Base-by-base conservation (phyloP, 2,888 invertebrate genomes). In the Magallana nippona region DNA sequence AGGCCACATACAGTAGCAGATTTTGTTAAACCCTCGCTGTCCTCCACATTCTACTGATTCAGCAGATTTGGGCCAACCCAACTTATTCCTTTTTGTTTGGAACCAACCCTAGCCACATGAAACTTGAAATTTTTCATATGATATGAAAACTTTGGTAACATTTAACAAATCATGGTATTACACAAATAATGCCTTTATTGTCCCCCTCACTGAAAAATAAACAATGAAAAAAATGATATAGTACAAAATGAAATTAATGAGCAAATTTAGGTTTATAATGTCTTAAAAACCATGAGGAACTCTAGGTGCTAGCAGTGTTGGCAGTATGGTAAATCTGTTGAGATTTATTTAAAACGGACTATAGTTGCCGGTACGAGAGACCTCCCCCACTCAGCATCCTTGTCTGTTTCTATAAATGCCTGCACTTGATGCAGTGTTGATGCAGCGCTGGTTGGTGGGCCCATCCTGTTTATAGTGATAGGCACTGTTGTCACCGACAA, bases 1-100 rank as follows among this genome's bases (percentile, higher is more conserved):
- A 71, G 71, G 71, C 71, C 71, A 71, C 71, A 71, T 71, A 71
- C 71, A 71, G 71, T 71, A 71, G 17, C 71, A 63, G 19, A 71
- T 22, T 44, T 44, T 32, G 13, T 60, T n/a, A n/a, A 60, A 60
- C 58, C 58, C 1, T 60, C 2, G 11, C 17, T 60, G 22, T 63
- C 22, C 63, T 63, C 22, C 15, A 15, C 2, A 13, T 15, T 63
- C 22, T 71, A 32, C 27, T 71, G 71, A 71, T 22, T 22, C 22
- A 71, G 71, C 71, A 27, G 32, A 27, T 63, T 27, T 63, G 19
- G n/a, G 22, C n/a, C 27, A 27, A 27, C 27, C 27, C 1, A 27
- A 27, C 27, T 27, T 27, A 1, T 44, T 44, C 44, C 8, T 44
- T 44, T 44, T 44, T 44, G 44, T 44, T 44, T 44, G 5, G 0